Percentiles rank a stretch among this genome's conserved stretches.
Evolutionary conservation across 2,888 invertebrate species (phyloP).

Genomic region (Erebia palarica): DNA sequence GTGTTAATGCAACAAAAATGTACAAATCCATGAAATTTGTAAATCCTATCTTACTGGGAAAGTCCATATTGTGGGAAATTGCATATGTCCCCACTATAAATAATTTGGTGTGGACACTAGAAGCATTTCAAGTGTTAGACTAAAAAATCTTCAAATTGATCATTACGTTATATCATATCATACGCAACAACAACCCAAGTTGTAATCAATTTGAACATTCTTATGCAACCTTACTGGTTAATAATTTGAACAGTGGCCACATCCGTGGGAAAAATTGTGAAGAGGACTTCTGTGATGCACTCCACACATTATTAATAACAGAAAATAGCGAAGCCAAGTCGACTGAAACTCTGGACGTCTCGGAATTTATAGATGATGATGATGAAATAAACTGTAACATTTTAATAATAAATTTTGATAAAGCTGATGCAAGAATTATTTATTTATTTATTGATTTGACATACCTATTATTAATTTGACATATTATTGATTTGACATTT

Average conservation of each 20-base stretch:
- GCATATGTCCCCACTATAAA: neutral
- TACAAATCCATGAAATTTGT: neutral
- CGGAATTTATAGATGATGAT: conserved; percentile 1
- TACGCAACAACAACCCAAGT: neutral
- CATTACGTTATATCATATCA: neutral
- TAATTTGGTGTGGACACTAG: neutral
- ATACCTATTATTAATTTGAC: no score
- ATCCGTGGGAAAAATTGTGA: conserved; percentile 1
- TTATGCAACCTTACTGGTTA: neutral
- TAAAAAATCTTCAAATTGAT: neutral
- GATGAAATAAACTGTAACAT: no score
- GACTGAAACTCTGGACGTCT: neutral
- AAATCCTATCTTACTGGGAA: neutral
- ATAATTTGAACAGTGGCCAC: neutral
- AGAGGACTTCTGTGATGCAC: neutral
- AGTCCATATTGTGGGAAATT: no score
- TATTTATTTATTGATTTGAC: no score
- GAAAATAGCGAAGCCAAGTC: neutral
- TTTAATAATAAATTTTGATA: no score
- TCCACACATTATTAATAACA: neutral
- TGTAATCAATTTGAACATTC: conserved; percentile 1
- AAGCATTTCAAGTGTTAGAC: neutral
- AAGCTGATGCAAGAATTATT: no score
- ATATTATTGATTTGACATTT: no score
- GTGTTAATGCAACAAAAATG: neutral